Evolutionary conservation across 30 jellyfish, hydroid and myxozoan genomes (phyloP), one percentile per base, ranked within the genome.

Genomic region (Chironex yamaguchii): DNA sequence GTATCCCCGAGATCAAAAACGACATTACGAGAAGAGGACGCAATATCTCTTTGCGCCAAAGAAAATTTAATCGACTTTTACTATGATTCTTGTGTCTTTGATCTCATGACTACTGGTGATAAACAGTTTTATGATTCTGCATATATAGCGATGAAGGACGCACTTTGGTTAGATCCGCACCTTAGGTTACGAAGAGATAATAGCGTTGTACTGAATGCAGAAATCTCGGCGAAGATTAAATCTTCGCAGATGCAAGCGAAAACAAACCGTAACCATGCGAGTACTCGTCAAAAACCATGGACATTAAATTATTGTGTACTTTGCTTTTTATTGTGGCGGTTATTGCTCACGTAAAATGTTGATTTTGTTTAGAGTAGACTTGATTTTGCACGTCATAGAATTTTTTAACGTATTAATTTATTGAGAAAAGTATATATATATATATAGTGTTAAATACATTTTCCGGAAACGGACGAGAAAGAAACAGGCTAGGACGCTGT

Each of bases 41-140:
- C 98, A 25, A 48, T 85, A 31, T 22, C 32, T 30, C 79, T 23
- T 17, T 91, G 98, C 72, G 66, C 53, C 49, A 33, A 20, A 54
- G 95, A 90, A 1, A 91, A 85, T 63, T 34, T 91, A 29, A 91
- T 96, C 0, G 98, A 91, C 79, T 91, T 91, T 70, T 91, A 91
- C 50, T 91, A 72, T 36, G 98, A 91, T 52, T 91, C 98, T 1
- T 91, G 98, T 79, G 95, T 91, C 2, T 91, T 91, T 74, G 98
- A 91, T 74, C 89, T 91, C 6, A 71, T 91, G 14, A 91, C 96
- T 52, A 91, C 98, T 26, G 98, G 98, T 21, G 98, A 91, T 49
- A 80, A 68, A 24, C 90, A 79, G 31, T 91, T 91, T 64, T 76
- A 90, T 20, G 53, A 32, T 49, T 90, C 98, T 3, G 98, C 98